phyloP scores from a whole-genome alignment of 2,888 invertebrate species.

The Mythimna loreyi region DNA sequence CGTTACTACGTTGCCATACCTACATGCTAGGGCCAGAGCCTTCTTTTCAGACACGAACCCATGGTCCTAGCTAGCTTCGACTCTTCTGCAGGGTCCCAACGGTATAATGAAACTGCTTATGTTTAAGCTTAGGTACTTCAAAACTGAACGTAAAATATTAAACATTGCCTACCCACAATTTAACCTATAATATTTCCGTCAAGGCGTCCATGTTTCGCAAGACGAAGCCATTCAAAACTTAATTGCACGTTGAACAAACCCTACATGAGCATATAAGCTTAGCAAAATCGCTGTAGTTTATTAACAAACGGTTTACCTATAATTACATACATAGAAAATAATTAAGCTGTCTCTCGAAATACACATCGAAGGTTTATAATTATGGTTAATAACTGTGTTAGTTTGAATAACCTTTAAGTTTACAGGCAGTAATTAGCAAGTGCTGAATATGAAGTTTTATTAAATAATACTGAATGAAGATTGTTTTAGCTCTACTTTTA shows the following conservation, averaged over 20 bases:
- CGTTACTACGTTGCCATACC: no score
- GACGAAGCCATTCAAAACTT: conserved; percentile 41
- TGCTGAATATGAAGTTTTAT: conserved; percentile 36
- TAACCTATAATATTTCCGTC: conserved; percentile 44
- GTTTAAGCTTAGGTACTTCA: not conserved
- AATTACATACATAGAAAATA: conserved; percentile 65
- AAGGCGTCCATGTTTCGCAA: conserved; percentile 43
- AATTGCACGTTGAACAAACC: conserved; percentile 51
- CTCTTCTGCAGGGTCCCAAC: no score
- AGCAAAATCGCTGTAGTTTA: conserved; percentile 53
- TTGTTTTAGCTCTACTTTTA: not conserved
- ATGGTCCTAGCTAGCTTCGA: no score
- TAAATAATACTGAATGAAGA: conserved; percentile 8
- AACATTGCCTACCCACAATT: conserved; percentile 1
- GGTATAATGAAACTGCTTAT: no score
- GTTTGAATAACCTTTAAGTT: conserved; percentile 59
- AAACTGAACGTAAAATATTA: conserved; percentile 8
- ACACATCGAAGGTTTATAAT: conserved; percentile 53
- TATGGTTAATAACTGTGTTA: conserved; percentile 55
- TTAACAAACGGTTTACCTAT: conserved; percentile 55
- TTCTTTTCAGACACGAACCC: no score
- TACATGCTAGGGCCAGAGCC: no score
- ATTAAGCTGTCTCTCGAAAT: conserved; percentile 70
- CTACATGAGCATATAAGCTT: conserved; percentile 45
- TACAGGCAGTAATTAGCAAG: conserved; percentile 42